Evolutionary conservation across 2,888 invertebrate genomes (phyloP), one percentile per base, ranked within the genome.

Genomic region (Hemithea aestivaria): DNA sequence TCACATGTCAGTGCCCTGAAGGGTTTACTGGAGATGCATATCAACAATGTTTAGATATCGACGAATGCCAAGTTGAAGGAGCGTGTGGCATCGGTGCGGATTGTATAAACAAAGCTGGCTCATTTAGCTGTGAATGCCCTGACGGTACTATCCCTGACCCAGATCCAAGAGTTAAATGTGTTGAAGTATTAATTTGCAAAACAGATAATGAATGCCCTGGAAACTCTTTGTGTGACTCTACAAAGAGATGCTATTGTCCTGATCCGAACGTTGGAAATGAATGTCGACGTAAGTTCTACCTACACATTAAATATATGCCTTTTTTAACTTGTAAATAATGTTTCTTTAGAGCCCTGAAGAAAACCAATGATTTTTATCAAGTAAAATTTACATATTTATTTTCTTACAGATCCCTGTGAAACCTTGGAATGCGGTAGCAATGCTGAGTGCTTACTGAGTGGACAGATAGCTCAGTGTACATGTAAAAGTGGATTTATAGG

Each of bases 221-320:
- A 57, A 96, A 97, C 82, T 93, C 96, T 3, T 85, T 96, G 51
- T 97, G 97, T 64, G 94, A 96, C 65, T 67, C 85, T 5, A 90
- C 92, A 48, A 91, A 91, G 41, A 90, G 94, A 59, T 97, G 97
- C 68, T 73, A 95, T 22, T 97, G 97, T 60, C 96, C 96, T 1
- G 95, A 95, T 62, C 97, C 97, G 0, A 96, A 96, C 68, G 88
- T 95, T 55, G 97, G 96, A 56, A 95, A 96, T 58, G 95, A 96
- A 64, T 97, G 97, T 62, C 91, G 96, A 77, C 96, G 95, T 95
- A 89, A 91, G 94, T 89, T 55, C 16, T 4, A 16, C 16, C 16
- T 16, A 16, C 5, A 16, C 5, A 16, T 16, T 16, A 16, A 2
- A 16, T 16, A 16, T 16, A n/a, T n/a, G n/a, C n/a, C n/a, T n/a